Conservation (phyloP, 92 coral and sea anemone genomes). For the Bergia puertoricense region DNA sequence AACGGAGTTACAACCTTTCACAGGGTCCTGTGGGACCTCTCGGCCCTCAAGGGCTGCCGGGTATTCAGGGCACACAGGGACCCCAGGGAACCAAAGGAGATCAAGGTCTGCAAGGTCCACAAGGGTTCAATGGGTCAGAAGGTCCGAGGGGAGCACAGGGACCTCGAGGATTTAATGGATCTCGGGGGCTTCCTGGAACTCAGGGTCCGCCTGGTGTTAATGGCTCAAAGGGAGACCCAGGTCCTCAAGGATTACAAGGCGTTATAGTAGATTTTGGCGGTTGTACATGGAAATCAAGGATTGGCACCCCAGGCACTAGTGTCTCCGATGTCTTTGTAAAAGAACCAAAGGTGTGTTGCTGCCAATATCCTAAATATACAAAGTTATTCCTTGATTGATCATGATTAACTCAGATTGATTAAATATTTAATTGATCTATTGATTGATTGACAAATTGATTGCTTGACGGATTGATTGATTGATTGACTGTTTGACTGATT, state of each 20-base stretch:
- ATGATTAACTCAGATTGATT: neutral
- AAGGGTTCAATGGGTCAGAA: slow-evolving; percentile 26
- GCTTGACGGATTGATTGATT: neutral
- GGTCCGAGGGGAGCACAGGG: slow-evolving; percentile 13
- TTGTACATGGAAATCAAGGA: slow-evolving; percentile 2
- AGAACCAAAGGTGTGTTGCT: neutral
- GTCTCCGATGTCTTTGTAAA: neutral
- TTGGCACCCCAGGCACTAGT: neutral
- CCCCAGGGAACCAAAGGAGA: neutral
- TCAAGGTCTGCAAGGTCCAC: neutral
- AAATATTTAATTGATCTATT: neutral
- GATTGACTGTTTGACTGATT: neutral
- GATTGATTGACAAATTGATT: neutral
- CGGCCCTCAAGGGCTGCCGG: slow-evolving; percentile 1
- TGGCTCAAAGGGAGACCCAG: slow-evolving; percentile 21
- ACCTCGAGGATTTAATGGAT: slow-evolving; percentile 1
- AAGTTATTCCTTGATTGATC: neutral
- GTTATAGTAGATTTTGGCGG: neutral
- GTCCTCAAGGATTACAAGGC: slow-evolving; percentile 24
- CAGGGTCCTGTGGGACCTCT: slow-evolving; percentile 20
- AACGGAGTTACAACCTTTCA: slow-evolving; percentile 9
- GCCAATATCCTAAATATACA: neutral
- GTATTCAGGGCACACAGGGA: slow-evolving; percentile 1
- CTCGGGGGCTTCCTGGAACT: slow-evolving; percentile 5
- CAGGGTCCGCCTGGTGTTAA: slow-evolving; percentile 28